phyloP scores from a whole-genome alignment of 2,888 invertebrate genomes.

The Candidula unifasciata region DNA sequence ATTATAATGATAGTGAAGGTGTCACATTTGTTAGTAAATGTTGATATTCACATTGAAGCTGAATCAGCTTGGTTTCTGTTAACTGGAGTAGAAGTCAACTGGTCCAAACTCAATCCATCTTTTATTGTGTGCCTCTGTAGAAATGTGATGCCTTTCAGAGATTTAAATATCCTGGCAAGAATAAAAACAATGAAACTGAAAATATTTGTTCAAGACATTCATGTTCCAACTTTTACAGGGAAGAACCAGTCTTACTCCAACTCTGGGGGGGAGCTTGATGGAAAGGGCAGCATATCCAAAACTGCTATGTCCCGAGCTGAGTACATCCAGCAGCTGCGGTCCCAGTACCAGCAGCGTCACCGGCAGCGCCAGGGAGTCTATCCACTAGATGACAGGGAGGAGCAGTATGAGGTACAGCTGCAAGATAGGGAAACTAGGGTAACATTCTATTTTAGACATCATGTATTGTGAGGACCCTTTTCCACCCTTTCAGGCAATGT shows the following conservation, averaged over 20 bases:
- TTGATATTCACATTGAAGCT: too few species aligned
- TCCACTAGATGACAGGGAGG: slow-evolving; percentile 80
- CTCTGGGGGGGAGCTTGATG: slow-evolving; percentile 23
- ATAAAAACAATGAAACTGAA: not conserved
- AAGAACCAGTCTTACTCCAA: slow-evolving; percentile 37
- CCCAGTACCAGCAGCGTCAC: slow-evolving; percentile 81
- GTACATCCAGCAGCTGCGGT: slow-evolving; percentile 80
- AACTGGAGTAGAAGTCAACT: too few species aligned
- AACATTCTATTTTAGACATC: not conserved
- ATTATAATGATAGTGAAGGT: too few species aligned
- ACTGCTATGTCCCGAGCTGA: slow-evolving; percentile 72
- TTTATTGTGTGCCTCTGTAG: too few species aligned
- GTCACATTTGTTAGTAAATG: too few species aligned
- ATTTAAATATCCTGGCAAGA: not conserved
- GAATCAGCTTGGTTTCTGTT: too few species aligned
- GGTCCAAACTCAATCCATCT: too few species aligned
- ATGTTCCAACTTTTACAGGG: not conserved
- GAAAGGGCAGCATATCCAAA: slow-evolving; percentile 22
- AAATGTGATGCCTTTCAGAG: too few species aligned
- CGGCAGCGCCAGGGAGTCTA: slow-evolving; percentile 82
- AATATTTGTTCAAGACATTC: not conserved
- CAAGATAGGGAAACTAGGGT: slow-evolving; percentile 69
- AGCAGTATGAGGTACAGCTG: slow-evolving; percentile 70
- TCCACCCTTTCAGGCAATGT: too few species aligned
- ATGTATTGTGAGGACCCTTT: not conserved